Percentiles rank a stretch among this genome's conserved stretches.
Evolutionary conservation across 2,888 invertebrate species (phyloP).

Genomic region (Sesia apiformis): DNA sequence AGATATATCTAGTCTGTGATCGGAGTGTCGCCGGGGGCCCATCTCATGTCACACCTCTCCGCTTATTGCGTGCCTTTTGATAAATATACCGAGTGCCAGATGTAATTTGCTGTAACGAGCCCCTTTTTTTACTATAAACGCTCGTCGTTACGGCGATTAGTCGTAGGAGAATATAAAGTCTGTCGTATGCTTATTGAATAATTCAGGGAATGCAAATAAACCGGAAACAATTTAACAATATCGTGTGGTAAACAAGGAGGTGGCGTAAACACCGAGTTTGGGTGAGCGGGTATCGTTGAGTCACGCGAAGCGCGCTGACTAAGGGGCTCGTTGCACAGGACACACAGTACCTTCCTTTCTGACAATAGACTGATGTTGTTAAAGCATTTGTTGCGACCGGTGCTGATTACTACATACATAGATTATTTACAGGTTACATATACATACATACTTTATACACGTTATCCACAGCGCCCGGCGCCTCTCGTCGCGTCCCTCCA

Average conservation of each 20-base stretch:
- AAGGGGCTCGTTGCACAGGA: slow-evolving; percentile 46
- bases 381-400: slow-evolving; percentile 71
- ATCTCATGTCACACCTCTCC: slow-evolving; percentile 65
- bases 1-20: slow-evolving; percentile 72
- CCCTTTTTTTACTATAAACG: slow-evolving; percentile 15
- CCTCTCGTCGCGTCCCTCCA: slow-evolving; percentile 29
- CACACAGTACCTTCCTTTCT: slow-evolving; percentile 64
- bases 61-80: slow-evolving; percentile 72
- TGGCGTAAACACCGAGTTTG: no score
- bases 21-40: slow-evolving; percentile 71
- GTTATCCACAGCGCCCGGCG: slow-evolving; percentile 45
- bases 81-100: slow-evolving; percentile 57
- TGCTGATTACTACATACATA: slow-evolving; percentile 69
- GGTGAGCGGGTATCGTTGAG: not conserved
- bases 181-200: no score
- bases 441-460: slow-evolving; percentile 57
- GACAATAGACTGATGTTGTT: slow-evolving; percentile 74
- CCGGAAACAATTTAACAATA: no score
- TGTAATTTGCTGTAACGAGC: slow-evolving; percentile 36
- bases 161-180: no score
- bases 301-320: slow-evolving; percentile 17
- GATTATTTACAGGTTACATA: slow-evolving; percentile 73
- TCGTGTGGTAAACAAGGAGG: no score
- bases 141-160: no score
- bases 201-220: no score